Conservation (phyloP, 2,888 invertebrate species). For the Leucozona laternaria region DNA sequence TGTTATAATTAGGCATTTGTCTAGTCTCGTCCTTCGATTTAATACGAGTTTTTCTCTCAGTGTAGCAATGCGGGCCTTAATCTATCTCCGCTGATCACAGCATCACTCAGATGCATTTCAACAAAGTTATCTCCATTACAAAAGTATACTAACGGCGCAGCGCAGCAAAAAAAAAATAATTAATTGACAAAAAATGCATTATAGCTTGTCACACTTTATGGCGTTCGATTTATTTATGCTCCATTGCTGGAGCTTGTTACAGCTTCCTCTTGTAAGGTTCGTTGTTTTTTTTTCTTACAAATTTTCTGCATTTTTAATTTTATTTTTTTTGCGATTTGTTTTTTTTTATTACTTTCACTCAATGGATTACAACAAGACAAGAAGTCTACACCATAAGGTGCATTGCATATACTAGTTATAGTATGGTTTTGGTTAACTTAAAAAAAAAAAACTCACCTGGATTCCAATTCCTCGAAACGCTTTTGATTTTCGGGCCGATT, state of each 20-base stretch:
- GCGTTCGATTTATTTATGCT: constrained; percentile 70
- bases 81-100: constrained; percentile 12
- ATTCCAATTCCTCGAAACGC: constrained; percentile 92
- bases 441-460: constrained; percentile 83
- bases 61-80: constrained; percentile 5
- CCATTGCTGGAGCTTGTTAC: constrained; percentile 56
- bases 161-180: constrained; percentile 49
- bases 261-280: constrained; percentile 58
- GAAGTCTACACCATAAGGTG: constrained; percentile 1
- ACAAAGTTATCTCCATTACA: constrained; percentile 64
- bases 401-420: no score
- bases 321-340: constrained; percentile 4
- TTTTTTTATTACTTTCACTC: constrained; percentile 63
- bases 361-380: constrained; percentile 54
- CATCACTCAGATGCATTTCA: constrained; percentile 62
- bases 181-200: constrained; percentile 70
- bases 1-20: no score
- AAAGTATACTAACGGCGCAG: constrained; percentile 53
- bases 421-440: not conserved
- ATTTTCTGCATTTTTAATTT: constrained; percentile 40
- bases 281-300: constrained; percentile 46
- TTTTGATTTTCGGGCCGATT: constrained; percentile 93
- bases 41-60: not conserved
- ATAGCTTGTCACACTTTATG: constrained; percentile 69
- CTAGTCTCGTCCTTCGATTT: no score